phyloP scores from a whole-genome alignment of 2,797 vertebrate genomes.

The Oryzias dopingdopingensis region DNA sequence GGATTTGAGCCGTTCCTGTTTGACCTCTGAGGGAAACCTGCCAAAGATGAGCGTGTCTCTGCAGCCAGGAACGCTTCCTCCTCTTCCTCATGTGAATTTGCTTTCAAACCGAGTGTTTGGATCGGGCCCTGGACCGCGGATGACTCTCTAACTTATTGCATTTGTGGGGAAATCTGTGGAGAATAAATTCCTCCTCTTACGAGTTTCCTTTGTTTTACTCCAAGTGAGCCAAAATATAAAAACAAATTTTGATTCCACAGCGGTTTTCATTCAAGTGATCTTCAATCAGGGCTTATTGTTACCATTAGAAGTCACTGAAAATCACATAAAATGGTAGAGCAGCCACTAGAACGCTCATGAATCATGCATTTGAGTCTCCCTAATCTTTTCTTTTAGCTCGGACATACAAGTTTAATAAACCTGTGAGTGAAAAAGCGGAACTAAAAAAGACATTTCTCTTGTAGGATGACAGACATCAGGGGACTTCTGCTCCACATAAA shows the following conservation, averaged over 20 bases:
- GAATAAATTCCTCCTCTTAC: not conserved
- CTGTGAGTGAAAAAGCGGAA: too few species aligned
- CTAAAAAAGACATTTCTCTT: too few species aligned
- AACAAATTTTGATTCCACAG: conserved; percentile 14
- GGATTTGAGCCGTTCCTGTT: conserved; percentile 22
- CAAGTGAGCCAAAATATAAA: conserved; percentile 12
- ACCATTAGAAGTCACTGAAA: conserved; percentile 13
- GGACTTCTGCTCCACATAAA: too few species aligned
- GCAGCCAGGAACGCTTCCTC: not conserved
- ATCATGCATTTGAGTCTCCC: conserved; percentile 15
- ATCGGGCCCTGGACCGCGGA: not conserved
- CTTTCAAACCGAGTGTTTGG: conserved; percentile 22
- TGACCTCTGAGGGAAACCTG: conserved; percentile 35
- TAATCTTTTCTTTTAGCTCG: conserved; percentile 13
- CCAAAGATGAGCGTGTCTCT: conserved; percentile 22
- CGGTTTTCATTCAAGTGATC: conserved; percentile 12
- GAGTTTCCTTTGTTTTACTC: conserved; percentile 1
- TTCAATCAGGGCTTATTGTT: conserved; percentile 21
- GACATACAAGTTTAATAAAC: conserved; percentile 16
- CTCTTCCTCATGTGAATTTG: not conserved
- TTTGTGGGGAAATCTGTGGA: not conserved
- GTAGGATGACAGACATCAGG: too few species aligned
- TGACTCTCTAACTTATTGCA: not conserved
- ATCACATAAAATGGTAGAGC: conserved; percentile 12
- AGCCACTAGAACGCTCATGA: conserved; percentile 9